Base-by-base conservation (phyloP, 2,888 invertebrate genomes). In the Scaptomyza polygonia region DNA sequence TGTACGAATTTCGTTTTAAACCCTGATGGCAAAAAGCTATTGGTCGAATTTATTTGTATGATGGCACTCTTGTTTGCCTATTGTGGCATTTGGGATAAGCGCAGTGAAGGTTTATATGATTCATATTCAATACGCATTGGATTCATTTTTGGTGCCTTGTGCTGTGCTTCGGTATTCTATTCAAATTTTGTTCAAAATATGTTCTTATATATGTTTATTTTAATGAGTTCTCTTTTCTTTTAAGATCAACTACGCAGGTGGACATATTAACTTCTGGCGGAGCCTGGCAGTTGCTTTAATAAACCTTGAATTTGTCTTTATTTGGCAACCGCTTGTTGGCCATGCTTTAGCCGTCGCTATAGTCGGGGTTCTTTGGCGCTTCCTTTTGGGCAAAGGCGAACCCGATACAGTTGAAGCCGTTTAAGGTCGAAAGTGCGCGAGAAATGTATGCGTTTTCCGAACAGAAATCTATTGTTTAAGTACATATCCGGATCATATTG, bases 11-110 rank as follows among this genome's bases (percentile, higher is more conserved):
- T 2, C 3, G 4, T 21, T 21, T 21, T 21, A 21, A 21, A 21
- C 1, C 3, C 3, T 3, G 21, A 21, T 21, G 21, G 21, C 3
- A 21, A 21, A 21, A 21, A 21, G n/a, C n/a, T n/a, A 21, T 21
- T 21, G 21, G 14, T 76, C 0, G 77, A 77, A 30, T 36, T 61
- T 0, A 0, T 67, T 0, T 16, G 57, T 0, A 54, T 36, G 5
- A 27, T 42, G 7, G 1, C 55, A 1, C 11, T 76, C 2, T 9
- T 76, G 7, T 65, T 77, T 0, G 52, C 53, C 1, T 65, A 39
- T 12, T 77, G 77, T 18, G 52, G 61, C 7, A 30, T 43, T 8
- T 77, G 77, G 77, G 77, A 77, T 45, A 42, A 32, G 0, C 67
- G 77, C 0, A 72, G 52, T 9, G 16, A 49, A 0, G 16, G 7